These are phyloP conservation scores for Tetramorium bicarinatum DNA, from an alignment of 2,888 invertebrate genomes.

Conservation along the genomic window DNA sequence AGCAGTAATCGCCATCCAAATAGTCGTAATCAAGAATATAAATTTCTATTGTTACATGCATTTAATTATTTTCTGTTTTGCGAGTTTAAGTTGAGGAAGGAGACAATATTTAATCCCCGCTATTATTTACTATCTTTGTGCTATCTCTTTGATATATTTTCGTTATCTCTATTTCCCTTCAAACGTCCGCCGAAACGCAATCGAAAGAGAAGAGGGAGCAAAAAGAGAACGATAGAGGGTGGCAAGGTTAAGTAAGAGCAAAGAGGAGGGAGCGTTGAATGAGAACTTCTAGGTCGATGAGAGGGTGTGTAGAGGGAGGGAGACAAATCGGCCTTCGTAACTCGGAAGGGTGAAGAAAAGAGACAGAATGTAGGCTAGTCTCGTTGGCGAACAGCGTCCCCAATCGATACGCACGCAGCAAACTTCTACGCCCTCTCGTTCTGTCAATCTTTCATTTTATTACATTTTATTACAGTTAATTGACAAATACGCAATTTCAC, in stretches of 20 bases:
- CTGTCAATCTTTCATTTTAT: constrained; percentile 64
- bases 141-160: neutral
- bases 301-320: constrained; percentile 59
- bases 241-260: constrained; percentile 34
- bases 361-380: constrained; percentile 84
- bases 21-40: neutral
- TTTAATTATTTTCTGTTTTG: neutral
- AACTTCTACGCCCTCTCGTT: constrained; percentile 61
- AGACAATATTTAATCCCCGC: neutral
- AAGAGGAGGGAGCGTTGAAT: constrained; percentile 81
- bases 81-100: neutral
- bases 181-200: constrained; percentile 41
- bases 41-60: neutral
- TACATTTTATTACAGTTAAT: constrained; percentile 55
- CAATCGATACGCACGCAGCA: constrained; percentile 83
- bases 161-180: neutral
- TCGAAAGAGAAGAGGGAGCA: constrained; percentile 28
- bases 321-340: constrained; percentile 55
- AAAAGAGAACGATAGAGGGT: constrained; percentile 6
- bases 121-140: neutral
- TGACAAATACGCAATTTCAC: constrained; percentile 15
- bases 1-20: neutral
- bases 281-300: constrained; percentile 73
- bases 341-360: constrained; percentile 68
- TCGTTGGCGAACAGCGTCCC: constrained; percentile 84